Base-by-base conservation (phyloP, 2,113 vertebrate species). In the Melanocharis versteri region DNA sequence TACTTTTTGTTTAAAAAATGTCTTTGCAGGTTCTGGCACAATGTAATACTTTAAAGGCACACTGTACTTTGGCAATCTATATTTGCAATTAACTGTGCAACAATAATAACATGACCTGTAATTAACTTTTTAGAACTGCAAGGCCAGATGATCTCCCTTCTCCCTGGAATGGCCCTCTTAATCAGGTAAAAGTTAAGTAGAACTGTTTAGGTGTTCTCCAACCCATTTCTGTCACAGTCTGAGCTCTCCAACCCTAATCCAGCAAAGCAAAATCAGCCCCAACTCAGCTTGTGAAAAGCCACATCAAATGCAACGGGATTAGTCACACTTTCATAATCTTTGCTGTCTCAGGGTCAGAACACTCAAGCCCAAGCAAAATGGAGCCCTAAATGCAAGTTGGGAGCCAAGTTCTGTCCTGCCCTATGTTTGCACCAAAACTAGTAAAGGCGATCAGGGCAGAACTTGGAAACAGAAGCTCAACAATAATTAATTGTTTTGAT, bases 11-110 rank as follows among this genome's bases (percentile, higher is more conserved):
- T 96, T 97, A 94, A 97, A 97, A 92, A 94, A 97, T 58, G 95
- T 97, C 84, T 97, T 97, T 97, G 97, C 97, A 97, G 96, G 58
- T 96, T 97, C 91, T 93, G 94, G 95, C 93, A 96, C 93, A 94
- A 96, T 27, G 66, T 94, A 96, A 97, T 92, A 97, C 93, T 95
- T 96, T 81, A 90, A 93, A 98, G 97, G 96, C 97, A 98, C 30
- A 4, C 27, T 9, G 16, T 83, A 85, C 71, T 96, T 96, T 84
- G 57, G 70, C 77, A 81, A 79, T 66, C 68, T 83, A 26, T 17
- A 48, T 69, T 89, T 91, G 77, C 68, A 75, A 96, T 87, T 68
- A 71, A 69, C 79, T 72, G 64, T 93, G 89, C 85, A 96, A 70
- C 53, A 62, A 50, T 45, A 83, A 75, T 39, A 89, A 64, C 82